Conservation (phyloP, 2,113 vertebrate species). For the Syrmaticus mikado region DNA sequence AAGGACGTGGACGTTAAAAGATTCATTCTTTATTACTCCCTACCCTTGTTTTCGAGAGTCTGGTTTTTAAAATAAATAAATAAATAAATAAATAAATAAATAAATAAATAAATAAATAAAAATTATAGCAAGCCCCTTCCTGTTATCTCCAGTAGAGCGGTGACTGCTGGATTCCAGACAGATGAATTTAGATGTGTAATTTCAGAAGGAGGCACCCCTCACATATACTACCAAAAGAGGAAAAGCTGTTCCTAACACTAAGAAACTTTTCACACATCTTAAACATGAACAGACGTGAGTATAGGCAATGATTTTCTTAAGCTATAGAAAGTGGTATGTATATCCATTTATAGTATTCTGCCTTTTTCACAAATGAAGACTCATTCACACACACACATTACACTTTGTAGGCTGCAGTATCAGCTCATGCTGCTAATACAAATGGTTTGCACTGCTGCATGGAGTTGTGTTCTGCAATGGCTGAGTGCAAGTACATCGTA, state of each 20-base stretch:
- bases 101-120: too few relatives aligned
- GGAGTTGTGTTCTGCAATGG: not conserved
- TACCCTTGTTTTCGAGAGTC: too few relatives aligned
- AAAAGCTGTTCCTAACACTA: slow-evolving; percentile 52
- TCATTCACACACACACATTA: fast-evolving
- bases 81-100: too few relatives aligned
- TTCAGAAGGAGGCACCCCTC: not conserved
- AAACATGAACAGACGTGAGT: slow-evolving; percentile 35
- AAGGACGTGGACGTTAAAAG: too few relatives aligned
- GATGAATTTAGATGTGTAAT: slow-evolving; percentile 13
- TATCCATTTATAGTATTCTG: not conserved
- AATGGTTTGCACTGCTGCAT: not conserved
- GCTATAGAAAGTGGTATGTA: not conserved
- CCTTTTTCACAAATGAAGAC: not conserved
- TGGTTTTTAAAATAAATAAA: too few relatives aligned
- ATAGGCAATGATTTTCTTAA: slow-evolving; percentile 1
- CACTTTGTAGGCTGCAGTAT: not conserved
- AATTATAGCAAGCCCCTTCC: not conserved
- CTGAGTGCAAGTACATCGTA: not conserved
- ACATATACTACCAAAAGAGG: not conserved
- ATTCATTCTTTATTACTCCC: too few relatives aligned
- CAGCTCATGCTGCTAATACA: not conserved
- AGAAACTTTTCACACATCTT: slow-evolving; percentile 58
- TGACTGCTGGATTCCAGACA: not conserved
- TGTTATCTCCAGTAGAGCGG: not conserved